Percentiles rank a stretch among this genome's conserved stretches.
Evolutionary conservation across 1,140 invertebrate genomes (phyloP).

Genomic region (Globodera ellingtonae): DNA sequence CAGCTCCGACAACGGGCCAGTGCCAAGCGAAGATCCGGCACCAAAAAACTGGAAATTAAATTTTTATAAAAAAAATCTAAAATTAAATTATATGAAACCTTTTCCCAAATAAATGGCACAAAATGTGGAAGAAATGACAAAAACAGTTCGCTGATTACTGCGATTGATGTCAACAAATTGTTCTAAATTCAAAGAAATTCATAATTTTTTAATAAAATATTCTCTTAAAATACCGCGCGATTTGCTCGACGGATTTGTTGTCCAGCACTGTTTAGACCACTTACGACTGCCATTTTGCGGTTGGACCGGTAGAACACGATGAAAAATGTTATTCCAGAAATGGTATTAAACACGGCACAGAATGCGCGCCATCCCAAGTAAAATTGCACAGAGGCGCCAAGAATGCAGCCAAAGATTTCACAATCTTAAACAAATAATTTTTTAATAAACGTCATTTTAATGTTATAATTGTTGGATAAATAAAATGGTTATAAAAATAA

Average conservation of each 20-base stretch:
- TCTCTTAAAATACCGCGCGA: constrained; percentile 11
- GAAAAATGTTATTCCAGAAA: constrained; percentile 12
- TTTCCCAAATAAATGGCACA: constrained; percentile 25
- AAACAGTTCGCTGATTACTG: constrained; percentile 26
- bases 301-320: constrained; percentile 11
- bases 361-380: constrained; percentile 25
- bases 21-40: constrained; percentile 19
- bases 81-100: neutral
- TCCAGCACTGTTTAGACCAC: neutral
- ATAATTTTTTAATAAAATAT: neutral
- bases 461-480: too few relatives aligned
- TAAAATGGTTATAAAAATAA: too few relatives aligned
- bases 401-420: constrained; percentile 32
- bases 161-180: constrained; percentile 14
- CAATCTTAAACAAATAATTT: constrained; percentile 3
- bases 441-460: too few relatives aligned
- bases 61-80: neutral
- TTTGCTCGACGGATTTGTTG: constrained; percentile 18
- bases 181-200: constrained; percentile 19
- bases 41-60: constrained; percentile 9
- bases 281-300: neutral
- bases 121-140: constrained; percentile 26
- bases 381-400: constrained; percentile 14
- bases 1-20: constrained; percentile 21
- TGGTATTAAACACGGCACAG: constrained; percentile 24